Evolutionary conservation across 2,113 vertebrate genomes (phyloP).

Genomic region (Struthidea cinerea): DNA sequence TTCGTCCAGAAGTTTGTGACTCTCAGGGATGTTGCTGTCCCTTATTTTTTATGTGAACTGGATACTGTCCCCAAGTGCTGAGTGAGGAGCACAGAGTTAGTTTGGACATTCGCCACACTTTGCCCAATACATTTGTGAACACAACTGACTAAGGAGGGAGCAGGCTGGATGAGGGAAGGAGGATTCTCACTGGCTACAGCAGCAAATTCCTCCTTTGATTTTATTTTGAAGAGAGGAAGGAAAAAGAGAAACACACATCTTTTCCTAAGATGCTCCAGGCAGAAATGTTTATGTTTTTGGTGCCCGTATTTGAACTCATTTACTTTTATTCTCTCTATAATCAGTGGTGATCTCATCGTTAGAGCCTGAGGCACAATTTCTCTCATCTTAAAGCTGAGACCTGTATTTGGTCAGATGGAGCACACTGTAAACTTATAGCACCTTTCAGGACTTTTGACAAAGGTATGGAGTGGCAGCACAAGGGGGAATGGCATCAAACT

Average conservation of each 20-base stretch:
- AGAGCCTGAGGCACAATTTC: neutral
- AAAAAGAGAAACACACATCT: neutral
- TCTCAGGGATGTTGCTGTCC: neutral
- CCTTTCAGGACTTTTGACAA: neutral
- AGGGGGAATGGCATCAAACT: neutral
- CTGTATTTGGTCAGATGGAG: neutral
- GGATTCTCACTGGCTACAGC: neutral
- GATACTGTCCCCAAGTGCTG: neutral
- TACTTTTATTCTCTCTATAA: constrained; percentile 37
- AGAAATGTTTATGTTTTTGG: constrained; percentile 18
- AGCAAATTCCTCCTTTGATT: constrained; percentile 37
- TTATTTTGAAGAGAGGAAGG: constrained; percentile 17
- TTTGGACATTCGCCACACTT: neutral
- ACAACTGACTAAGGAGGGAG: neutral
- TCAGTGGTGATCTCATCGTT: constrained; percentile 4
- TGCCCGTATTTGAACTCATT: neutral
- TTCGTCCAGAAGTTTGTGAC: neutral
- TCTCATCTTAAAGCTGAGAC: constrained; percentile 20
- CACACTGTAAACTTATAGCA: neutral
- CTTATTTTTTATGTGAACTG: neutral
- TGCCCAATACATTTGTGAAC: accelerated
- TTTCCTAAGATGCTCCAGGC: constrained; percentile 12
- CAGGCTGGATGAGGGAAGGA: neutral
- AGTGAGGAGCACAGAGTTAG: neutral
- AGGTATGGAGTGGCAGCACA: neutral